phyloP scores from a whole-genome alignment of 2,888 invertebrate species.

The Pyrochroa serraticornis region DNA sequence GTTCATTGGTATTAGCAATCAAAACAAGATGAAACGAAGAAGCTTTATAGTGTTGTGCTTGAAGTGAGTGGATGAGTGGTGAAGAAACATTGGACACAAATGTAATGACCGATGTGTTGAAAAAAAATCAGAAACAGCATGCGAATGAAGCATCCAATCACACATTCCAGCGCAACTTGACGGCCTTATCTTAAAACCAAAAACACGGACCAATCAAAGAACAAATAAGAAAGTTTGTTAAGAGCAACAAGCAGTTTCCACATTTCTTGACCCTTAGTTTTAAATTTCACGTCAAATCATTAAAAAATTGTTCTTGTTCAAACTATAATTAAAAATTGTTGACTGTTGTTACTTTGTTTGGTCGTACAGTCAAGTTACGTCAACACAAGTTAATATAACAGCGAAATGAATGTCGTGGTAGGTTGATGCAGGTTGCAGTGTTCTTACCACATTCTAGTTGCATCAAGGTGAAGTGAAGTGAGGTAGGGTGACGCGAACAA shows the following conservation, averaged over 20 bases:
- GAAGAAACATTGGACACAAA: slow-evolving; percentile 38
- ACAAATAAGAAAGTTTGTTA: background rate
- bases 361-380: slow-evolving; percentile 11
- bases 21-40: slow-evolving; percentile 24
- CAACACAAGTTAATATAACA: background rate
- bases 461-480: slow-evolving; percentile 59
- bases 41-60: slow-evolving; percentile 41
- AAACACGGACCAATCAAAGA: background rate
- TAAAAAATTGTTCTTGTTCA: too few species aligned
- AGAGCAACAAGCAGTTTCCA: too few species aligned
- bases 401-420: slow-evolving; percentile 22
- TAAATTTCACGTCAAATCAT: too few species aligned
- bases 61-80: slow-evolving; percentile 44
- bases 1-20: slow-evolving; percentile 10
- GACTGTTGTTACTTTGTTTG: background rate
- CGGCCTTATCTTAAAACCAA: background rate
- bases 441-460: slow-evolving; percentile 61
- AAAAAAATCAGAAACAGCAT: slow-evolving; percentile 45
- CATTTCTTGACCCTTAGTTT: too few species aligned
- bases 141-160: slow-evolving; percentile 48
- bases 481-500: slow-evolving; percentile 58
- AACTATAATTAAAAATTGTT: background rate
- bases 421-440: slow-evolving; percentile 51
- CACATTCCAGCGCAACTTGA: slow-evolving; percentile 40
- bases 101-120: slow-evolving; percentile 37